Evolutionary conservation across 1,140 invertebrate species (phyloP), one percentile per base, ranked within the genome.

Genomic region (Drosophila watanabei): DNA sequence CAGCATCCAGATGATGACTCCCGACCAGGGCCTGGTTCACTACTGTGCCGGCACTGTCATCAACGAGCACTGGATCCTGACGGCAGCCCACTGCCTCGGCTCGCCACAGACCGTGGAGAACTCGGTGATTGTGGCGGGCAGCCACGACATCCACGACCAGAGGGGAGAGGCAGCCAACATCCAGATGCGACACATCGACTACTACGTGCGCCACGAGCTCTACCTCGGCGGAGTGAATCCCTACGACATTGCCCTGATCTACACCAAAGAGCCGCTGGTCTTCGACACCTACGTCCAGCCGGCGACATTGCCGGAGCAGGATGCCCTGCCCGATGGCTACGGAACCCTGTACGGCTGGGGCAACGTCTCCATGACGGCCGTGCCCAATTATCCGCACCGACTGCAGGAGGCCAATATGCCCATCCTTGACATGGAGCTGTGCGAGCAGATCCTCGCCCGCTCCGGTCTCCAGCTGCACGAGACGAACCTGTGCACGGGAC

Each of bases 201-300:
- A 89, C 45, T 90, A 89, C 52, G 79, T 91, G 14, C 75, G 79
- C 0, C 92, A 93, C 45, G 91, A 92, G 54, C 63, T 92, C 16
- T 93, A 91, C 39, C 33, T 90, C 30, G 92, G 92, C 39, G 92
- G 90, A 28, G 93, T 94, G 0, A 94, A 93, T 48, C 93, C 94
- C 28, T 94, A 94, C 66, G 95, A 95, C 51, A 94, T 95, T 20
- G 94, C 94, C 0, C 58, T 95, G 8, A 93, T 95, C 58, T 92
- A 93, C 6, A 93, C 94, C 28, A 94, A 94, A 66, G 75, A 83
- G 4, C 87, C 92, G 4, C 76, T 93, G 33, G 52, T 63, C 52
- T 92, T 93, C 28, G 83, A 80, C 39, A 28, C 81, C 28, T 93
- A 92, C 59, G 93, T 95, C 0, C 92, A 93, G 9, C 86, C 94